Base-by-base conservation (phyloP, 2,797 vertebrate genomes). In the Podarcis siculus region DNA sequence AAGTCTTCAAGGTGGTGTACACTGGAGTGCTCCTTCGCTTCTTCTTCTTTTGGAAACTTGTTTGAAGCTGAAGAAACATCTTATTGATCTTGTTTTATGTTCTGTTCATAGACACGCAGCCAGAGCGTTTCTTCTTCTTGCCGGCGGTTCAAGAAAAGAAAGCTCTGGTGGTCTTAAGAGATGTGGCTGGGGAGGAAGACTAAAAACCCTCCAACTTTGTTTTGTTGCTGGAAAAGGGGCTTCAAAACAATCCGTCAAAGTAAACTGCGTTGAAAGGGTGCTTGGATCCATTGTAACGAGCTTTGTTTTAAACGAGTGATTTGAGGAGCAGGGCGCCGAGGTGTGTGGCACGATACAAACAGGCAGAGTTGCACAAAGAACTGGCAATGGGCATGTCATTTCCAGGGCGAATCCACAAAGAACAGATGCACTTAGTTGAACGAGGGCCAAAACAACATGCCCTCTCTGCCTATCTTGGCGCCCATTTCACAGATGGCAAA, bases 1-100 rank as follows among this genome's bases (percentile, higher is more conserved):
- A 92, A 84, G 27, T 72, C 86, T 79, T 84, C 79, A 90, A 93
- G 89, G 90, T 90, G 79, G 19, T 91, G 71, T 86, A 82, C 61
- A 30, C 35, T 78, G 49, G 83, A 79, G 27, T 64, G 82, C 39
- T 67, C 77, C 23, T 88, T 94, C 39, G 78, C 83, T 77, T 23
- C 71, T 72, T 88, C 93, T 45, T 83, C 23, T 79, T 45, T 23
- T 15, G 5, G 37, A 78, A 78, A 79, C 49, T 90, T 37, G 32
- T 85, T 71, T 89, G 83, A 83, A 84, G 15, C 21, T 4, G 81
- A 27, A 89, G 87, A 66, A 55, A 93, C 92, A 90, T 10, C 79
- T 90, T 90, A 89, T 72, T 90, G 90, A 89, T 93, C 5, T 0
- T 2, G 35, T 0, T 37, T 80, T 86, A 39, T 86, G 25, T 86